Percentiles rank a stretch among this genome's conserved stretches.
phyloP scores from a whole-genome alignment of 2,113 vertebrate genomes.

The Apistogramma diplotaenia region DNA sequence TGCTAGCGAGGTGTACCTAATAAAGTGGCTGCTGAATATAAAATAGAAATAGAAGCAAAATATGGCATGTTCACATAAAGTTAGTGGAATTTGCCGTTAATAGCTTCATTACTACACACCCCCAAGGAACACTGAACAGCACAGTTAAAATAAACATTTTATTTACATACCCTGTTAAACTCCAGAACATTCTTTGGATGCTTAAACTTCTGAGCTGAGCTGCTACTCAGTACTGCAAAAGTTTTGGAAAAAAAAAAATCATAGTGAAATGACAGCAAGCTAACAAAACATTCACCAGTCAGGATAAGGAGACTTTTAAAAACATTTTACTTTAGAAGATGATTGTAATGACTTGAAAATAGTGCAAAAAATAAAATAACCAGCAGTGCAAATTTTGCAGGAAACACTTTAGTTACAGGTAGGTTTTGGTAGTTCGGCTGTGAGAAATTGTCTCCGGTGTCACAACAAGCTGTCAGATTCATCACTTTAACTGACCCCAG shows the following conservation, averaged over 20 bases:
- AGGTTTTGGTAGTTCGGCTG: neutral
- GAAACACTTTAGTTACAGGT: slow-evolving; percentile 11
- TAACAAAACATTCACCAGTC: slow-evolving; percentile 41
- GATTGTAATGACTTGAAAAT: slow-evolving; percentile 23
- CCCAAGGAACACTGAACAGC: neutral
- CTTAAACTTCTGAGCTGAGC: neutral
- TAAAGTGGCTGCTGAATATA: neutral
- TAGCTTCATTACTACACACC: neutral
- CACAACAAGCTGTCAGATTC: neutral
- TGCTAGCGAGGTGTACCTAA: neutral
- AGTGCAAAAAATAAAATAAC: slow-evolving; percentile 62
- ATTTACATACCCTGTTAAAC: slow-evolving; percentile 45
- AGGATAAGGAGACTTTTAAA: slow-evolving; percentile 1
- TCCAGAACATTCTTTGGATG: slow-evolving; percentile 6
- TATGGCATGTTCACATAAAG: neutral
- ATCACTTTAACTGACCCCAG: neutral
- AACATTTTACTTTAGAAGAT: neutral
- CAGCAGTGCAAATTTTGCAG: slow-evolving; percentile 45
- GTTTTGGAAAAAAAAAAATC: slow-evolving; percentile 5
- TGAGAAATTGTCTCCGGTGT: neutral
- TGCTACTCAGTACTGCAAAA: slow-evolving; percentile 7
- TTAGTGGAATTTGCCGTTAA: neutral
- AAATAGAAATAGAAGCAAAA: neutral
- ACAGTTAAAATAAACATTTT: slow-evolving; percentile 48
- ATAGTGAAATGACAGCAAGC: neutral